Percentiles rank a stretch among this genome's conserved stretches.
phyloP scores from a whole-genome alignment of 2,113 vertebrate genomes.

The Chaetops frenatus region DNA sequence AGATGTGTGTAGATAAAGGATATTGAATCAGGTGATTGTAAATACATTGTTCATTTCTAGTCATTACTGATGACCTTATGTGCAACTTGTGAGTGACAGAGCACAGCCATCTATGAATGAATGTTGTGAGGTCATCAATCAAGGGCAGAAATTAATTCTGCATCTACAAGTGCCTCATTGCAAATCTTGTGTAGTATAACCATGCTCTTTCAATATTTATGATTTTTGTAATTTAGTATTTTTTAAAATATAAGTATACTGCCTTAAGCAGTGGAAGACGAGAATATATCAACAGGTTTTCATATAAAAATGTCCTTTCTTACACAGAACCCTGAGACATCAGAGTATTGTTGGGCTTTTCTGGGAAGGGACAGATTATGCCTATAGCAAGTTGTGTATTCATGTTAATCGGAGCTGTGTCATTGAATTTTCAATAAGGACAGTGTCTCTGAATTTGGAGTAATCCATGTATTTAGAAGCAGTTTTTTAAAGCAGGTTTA shows the following conservation, averaged over 20 bases:
- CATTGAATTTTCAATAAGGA: background rate
- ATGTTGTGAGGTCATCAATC: background rate
- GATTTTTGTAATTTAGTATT: background rate
- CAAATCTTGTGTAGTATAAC: background rate
- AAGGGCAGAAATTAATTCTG: background rate
- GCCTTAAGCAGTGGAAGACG: background rate
- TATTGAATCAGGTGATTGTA: background rate
- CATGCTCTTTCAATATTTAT: background rate
- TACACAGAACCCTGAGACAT: background rate
- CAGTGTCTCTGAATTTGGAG: background rate
- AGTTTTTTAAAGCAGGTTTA: background rate
- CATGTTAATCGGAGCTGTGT: background rate
- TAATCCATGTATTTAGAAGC: background rate
- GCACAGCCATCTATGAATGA: background rate
- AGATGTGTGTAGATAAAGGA: background rate
- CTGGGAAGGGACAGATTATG: background rate
- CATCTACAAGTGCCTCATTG: background rate
- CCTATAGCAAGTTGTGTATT: background rate
- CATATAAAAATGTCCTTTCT: background rate
- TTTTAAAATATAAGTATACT: background rate
- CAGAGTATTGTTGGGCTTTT: background rate
- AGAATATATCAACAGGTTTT: background rate
- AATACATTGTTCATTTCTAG: constrained; percentile 21
- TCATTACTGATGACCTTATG: background rate
- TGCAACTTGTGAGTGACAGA: background rate